Base-by-base conservation (phyloP, 2,888 invertebrate genomes). In the Nematopogon swammerdamellus region DNA sequence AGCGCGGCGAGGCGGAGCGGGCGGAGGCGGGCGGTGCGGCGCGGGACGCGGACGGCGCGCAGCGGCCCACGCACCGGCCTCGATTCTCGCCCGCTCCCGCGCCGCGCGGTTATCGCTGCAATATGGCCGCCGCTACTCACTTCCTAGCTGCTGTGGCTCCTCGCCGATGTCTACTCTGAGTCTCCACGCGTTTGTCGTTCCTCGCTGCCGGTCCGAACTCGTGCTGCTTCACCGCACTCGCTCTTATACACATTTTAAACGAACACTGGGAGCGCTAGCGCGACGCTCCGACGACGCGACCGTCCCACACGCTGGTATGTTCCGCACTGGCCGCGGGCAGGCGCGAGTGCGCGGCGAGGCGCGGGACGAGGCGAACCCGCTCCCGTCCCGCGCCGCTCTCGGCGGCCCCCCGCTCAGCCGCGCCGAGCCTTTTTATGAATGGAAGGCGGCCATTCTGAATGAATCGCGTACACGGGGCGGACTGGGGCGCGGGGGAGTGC, bases 391-490 rank as follows among this genome's bases (percentile, higher is more conserved):
- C 58, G 52, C 52, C 51, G 48, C 36, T 74, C 80, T 74, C 74
- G 76, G 73, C 77, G 63, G 72, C 63, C 61, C 63, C 64, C 66
- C 72, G 66, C 64, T 59, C 71, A 68, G 63, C 68, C 67, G 68
- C 71, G 68, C 76, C 71, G 71, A 74, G 80, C 82, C 82, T 85
- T 84, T 85, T 85, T 85, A 85, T 85, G 85, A 85, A 85, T 85
- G 85, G 83, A 81, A 82, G 83, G 83, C 84, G 82, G 84, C 84
- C 84, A 85, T 85, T 77, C 84, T 85, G 85, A 85, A 85, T 85
- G 84, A 85, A 84, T 80, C 82, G 82, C 80, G 80, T 80, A 80
- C 80, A 80, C 79, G 66, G 76, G 76, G 77, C 77, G 73, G 76
- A 75, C 74, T 74, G 77, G 72, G 75, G 76, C 68, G 76, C 77